Evolutionary conservation across 2,113 vertebrate genomes (phyloP).

Genomic region (Ochotona curzoniae): DNA sequence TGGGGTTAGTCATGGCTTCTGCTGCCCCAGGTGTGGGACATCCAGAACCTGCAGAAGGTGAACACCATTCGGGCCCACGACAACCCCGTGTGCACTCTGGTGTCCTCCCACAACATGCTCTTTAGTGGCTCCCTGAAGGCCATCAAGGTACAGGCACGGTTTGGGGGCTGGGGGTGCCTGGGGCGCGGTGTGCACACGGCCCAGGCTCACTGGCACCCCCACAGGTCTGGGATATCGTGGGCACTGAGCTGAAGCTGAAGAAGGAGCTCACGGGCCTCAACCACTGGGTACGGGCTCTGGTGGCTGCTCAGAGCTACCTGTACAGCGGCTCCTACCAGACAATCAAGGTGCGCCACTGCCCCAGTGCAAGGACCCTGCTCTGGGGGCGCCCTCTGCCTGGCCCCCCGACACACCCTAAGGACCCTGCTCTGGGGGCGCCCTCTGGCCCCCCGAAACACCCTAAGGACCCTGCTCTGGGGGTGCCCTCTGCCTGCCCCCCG

Average conservation of each 20-base stretch:
- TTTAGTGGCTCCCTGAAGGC: slow-evolving; percentile 99
- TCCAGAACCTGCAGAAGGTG: slow-evolving; percentile 98
- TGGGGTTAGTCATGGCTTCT: background rate
- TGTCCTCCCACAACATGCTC: slow-evolving; percentile 99
- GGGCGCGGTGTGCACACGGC: background rate
- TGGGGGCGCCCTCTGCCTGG: background rate
- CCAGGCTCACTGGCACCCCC: background rate
- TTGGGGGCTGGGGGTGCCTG: too few species aligned
- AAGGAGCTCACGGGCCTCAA: slow-evolving; percentile 99
- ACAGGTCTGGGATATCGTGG: slow-evolving; percentile 99
- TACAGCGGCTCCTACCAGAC: slow-evolving; percentile 99
- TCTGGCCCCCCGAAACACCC: too few species aligned
- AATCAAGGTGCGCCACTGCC: slow-evolving; percentile 92
- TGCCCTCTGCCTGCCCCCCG: too few species aligned
- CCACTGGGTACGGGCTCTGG: slow-evolving; percentile 98
- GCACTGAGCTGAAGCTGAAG: slow-evolving; percentile 98
- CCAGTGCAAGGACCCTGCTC: too few species aligned
- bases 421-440: too few species aligned
- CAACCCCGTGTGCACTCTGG: slow-evolving; percentile 98
- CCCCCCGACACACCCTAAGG: too few species aligned
- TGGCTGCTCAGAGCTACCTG: slow-evolving; percentile 98
- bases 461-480: too few species aligned
- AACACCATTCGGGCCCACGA: slow-evolving; percentile 99
- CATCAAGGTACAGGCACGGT: slow-evolving; percentile 91
- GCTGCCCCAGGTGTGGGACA: slow-evolving; percentile 95